Base-by-base conservation (phyloP, 2,797 vertebrate genomes). In the Sylvilagus floridanus region DNA sequence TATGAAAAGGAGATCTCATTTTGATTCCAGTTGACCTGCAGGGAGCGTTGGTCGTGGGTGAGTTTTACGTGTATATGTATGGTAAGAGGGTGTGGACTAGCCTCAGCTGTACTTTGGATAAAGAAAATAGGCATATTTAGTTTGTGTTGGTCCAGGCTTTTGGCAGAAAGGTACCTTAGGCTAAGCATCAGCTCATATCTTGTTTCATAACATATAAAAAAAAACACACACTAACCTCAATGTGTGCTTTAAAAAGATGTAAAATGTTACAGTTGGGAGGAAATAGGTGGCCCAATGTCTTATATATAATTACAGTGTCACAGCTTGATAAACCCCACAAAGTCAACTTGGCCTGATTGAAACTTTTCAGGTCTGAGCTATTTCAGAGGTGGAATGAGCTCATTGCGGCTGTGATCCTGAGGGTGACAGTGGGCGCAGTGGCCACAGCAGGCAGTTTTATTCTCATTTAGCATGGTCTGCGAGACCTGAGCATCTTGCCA, bases 61-160 rank as follows among this genome's bases (percentile, higher is more conserved):
- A 35, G 82, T 95, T 97, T 98, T 96, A 91, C 89, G 81, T 84
- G 84, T 91, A 81, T 86, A 50, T 88, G 83, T 86, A 50, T 88
- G 88, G 96, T 95, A 97, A 96, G 91, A 71, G 81, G 66, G 73
- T 88, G 95, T 68, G 93, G 76, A 95, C 92, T 94, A 95, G 96
- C 96, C 96, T 88, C 96, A 97, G 88, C 96, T 95, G 96, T 95
- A 19, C 60, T 95, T 84, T 95, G 90, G 94, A 94, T 87, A 93
- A 95, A 57, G 97, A 97, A 97, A 97, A 96, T 92, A 96, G 96
- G 92, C 88, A 92, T 97, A 95, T 94, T 94, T 97, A 97, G 94
- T 98, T 98, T 98, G 96, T 97, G 96, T 98, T 96, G 97, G 96
- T 98, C 95, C 93, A 96, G 94, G 78, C 97, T 97, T 98, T 97